Evolutionary conservation across 2,888 invertebrate genomes (phyloP), one percentile per base, ranked within the genome.

Genomic region (Bhutanitis thaidina): DNA sequence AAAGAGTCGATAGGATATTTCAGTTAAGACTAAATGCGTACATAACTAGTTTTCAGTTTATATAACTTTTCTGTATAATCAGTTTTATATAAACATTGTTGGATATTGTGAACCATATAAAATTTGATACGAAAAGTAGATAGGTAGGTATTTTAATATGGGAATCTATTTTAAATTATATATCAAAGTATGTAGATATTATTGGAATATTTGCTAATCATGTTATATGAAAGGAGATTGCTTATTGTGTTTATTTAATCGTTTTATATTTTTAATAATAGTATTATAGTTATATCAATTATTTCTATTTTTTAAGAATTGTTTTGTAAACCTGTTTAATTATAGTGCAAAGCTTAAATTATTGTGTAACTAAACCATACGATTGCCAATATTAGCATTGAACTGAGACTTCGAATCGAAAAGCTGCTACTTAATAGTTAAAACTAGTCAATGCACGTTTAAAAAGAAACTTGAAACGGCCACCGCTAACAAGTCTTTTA

Each of bases 91-190:
- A 62, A 60, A 64, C 59, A 69, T 69, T 72, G 70, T 73, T 69
- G 67, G 62, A 61, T 68, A 71, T 60, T 60, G 67, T 67, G 61
- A 73, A 69, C 67, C 76, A 77, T 75, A 71, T 71, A 78, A 77
- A 80, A 81, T 85, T 86, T 86, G 82, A 86, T 87, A 87, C 79
- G 80, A 86, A 83, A 77, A 63, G 78, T 88, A 87, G 87, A 74
- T 88, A 87, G 88, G 85, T 87, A 88, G 87, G 80, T 83, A 86
- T 85, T 86, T 81, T 81, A 87, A 85, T 85, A 86, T 78, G 79
- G 76, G 76, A 80, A 77, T 82, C 77, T 82, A 79, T 75, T 77
- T 77, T 76, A 80, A 80, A 77, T 74, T 74, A 68, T 74, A 68
- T 65, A 74, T 71, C 68, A 67, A 74, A 64, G 67, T 71, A 68